Evolutionary conservation across 1,140 invertebrate genomes (phyloP).

Genomic region (Homarus americanus): DNA sequence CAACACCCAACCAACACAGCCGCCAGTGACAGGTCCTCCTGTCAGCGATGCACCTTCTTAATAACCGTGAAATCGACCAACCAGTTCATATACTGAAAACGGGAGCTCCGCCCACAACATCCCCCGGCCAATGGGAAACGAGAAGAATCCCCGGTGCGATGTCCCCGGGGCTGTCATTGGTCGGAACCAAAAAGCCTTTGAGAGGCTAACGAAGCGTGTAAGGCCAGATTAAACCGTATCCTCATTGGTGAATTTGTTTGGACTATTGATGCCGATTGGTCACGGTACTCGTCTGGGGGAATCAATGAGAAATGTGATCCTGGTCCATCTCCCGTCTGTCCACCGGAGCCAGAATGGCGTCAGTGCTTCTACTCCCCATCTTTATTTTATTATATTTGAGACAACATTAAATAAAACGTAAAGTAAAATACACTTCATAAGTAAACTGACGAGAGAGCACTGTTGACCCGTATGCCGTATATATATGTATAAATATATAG

Average conservation of each 20-base stretch:
- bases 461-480: not conserved
- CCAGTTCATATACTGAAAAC: slow-evolving; percentile 57
- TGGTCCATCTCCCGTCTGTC: not conserved
- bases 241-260: slow-evolving; percentile 64
- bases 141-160: slow-evolving; percentile 23
- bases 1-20: not conserved
- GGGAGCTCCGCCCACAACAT: not conserved
- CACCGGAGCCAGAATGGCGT: not conserved
- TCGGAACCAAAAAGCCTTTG: not conserved
- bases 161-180: slow-evolving; percentile 11
- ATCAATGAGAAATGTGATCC: slow-evolving; percentile 42
- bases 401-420: not conserved
- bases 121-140: slow-evolving; percentile 15
- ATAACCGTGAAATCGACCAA: slow-evolving; percentile 61
- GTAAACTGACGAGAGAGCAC: not conserved
- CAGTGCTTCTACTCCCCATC: not conserved
- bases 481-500: not conserved
- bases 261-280: slow-evolving; percentile 60
- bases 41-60: slow-evolving; percentile 27
- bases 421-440: not conserved
- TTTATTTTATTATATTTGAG: not conserved
- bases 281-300: slow-evolving; percentile 28
- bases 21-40: not conserved
- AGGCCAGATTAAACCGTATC: slow-evolving; percentile 54
- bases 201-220: slow-evolving; percentile 42